A percentile compares a stretch with the other conserved stretches of the same genome.
Evolutionary conservation across 2,797 vertebrate species (phyloP).

Genomic region (Chrosomus eos): DNA sequence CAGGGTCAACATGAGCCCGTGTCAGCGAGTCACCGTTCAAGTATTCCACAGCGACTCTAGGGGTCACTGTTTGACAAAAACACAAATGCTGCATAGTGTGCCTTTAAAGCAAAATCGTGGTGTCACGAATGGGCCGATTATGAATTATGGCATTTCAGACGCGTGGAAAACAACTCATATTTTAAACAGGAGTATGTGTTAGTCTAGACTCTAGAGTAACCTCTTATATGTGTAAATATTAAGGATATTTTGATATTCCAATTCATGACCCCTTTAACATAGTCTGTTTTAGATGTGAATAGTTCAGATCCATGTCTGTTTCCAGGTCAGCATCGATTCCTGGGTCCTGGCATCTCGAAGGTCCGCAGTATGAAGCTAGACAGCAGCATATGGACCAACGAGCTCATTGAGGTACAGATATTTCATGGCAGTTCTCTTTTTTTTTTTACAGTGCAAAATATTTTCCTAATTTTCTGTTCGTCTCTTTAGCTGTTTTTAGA

Average conservation of each 20-base stretch:
- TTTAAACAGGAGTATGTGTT: not conserved
- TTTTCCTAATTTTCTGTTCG: not conserved
- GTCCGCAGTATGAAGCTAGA: slow-evolving; percentile 95
- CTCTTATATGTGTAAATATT: not conserved
- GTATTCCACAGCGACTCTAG: too few relatives aligned
- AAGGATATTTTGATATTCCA: not conserved
- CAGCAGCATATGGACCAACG: slow-evolving; percentile 94
- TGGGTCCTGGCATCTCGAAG: slow-evolving; percentile 92
- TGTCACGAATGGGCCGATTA: not conserved
- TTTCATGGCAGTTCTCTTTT: not conserved
- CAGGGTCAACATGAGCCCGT: too few relatives aligned
- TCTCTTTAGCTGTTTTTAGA: slow-evolving; percentile 86
- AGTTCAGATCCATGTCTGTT: slow-evolving; percentile 16
- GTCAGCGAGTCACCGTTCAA: too few relatives aligned
- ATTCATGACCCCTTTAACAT: not conserved
- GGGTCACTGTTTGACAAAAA: too few relatives aligned
- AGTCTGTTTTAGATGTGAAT: not conserved
- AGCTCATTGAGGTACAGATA: slow-evolving; percentile 89
- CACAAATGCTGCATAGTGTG: too few relatives aligned
- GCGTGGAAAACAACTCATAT: not conserved
- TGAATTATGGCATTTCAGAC: not conserved
- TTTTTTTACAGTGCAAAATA: not conserved
- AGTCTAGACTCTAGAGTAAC: not conserved
- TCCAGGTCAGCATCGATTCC: slow-evolving; percentile 90
- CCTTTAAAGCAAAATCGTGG: too few relatives aligned